Evolutionary conservation across 2,113 vertebrate species (phyloP), one percentile per base, ranked within the genome.

Genomic region (Hymenochirus boettgeri): DNA sequence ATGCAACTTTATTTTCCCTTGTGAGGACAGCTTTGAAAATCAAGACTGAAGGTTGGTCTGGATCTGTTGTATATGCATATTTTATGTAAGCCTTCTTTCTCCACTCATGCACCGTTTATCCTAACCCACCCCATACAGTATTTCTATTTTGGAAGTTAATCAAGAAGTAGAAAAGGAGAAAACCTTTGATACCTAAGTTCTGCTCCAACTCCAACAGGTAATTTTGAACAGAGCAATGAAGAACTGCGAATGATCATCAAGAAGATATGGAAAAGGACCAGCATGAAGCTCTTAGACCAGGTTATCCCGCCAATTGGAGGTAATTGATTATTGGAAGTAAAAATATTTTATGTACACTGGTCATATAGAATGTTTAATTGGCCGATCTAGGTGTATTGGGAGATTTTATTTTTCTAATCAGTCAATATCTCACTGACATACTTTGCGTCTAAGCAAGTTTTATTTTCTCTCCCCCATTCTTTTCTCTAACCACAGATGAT

Each of bases 281-380:
- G 96, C 70, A 99, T 99, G 96, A 99, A 99, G 73, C 87, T 99
- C 1, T 73, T 99, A 59, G 96, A 99, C 79, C 96, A 99, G 77
- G 94, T 99, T 73, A 98, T 99, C 69, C 96, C 96, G 3, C 95
- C 96, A 0, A 96, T 98, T 46, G 96, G 96, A 90, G 96, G 96
- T 90, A 42, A 64, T 82, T 50, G 31, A 8, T n/a, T n/a, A n/a
- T n/a, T n/a, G n/a, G n/a, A n/a, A n/a, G n/a, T n/a, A n/a, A n/a
- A n/a, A n/a, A n/a, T n/a, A n/a, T n/a, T n/a, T n/a, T n/a, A n/a
- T n/a, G n/a, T n/a, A n/a, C n/a, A n/a, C n/a, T n/a, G n/a, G n/a
- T n/a, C n/a, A n/a, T n/a, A n/a, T n/a, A n/a, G n/a, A n/a, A n/a
- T n/a, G n/a, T n/a, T n/a, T n/a, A n/a, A n/a, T n/a, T n/a, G n/a